Evolutionary conservation across 2,888 invertebrate genomes (phyloP), one percentile per base, ranked within the genome.

Genomic region (Pterobdella sp.): DNA sequence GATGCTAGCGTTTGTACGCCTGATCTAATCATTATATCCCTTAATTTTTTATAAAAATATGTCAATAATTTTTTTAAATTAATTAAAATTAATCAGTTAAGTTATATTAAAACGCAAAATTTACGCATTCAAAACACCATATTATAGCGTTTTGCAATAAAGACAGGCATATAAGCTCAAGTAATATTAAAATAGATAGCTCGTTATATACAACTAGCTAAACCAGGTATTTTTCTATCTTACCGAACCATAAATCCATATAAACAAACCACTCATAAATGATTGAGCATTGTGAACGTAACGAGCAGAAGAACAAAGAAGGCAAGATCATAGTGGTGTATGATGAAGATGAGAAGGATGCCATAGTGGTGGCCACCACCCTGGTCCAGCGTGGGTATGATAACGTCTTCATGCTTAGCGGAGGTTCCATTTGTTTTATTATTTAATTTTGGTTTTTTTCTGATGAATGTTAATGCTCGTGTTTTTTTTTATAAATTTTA

Each of bases 401-500:
- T 70, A 86, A 86, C 77, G 77, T 86, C 14, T 85, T 84, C 78
- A 78, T 86, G 78, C 78, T 86, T n/a, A 84, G 85, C 68, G 86
- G 86, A 74, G 86, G 86, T 82, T 74, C 76, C 80, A 73, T 3
- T 37, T 31, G 14, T 10, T 14, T 4, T 29, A 22, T 22, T 14
- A 64, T 14, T 7, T 35, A n/a, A 31, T 1, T 34, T 14, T 67
- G 34, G 36, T 26, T 67, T 34, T 32, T 3, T 26, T 4, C 32
- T 36, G 37, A 14, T 18, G 32, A 1, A 32, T 67, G 67, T 7
- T 18, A 26, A 35, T 22, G 37, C 35, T 31, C 22, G 37, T 18
- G 26, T 22, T 4, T 26, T 56, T 7, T 7, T 7, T 42, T 7
- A 42, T 42, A 18, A 18, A 18, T 42, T 4, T 56, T 22, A 26